phyloP scores from a whole-genome alignment of 23 tunicate genomes.

The Trididemnum nubilum region DNA sequence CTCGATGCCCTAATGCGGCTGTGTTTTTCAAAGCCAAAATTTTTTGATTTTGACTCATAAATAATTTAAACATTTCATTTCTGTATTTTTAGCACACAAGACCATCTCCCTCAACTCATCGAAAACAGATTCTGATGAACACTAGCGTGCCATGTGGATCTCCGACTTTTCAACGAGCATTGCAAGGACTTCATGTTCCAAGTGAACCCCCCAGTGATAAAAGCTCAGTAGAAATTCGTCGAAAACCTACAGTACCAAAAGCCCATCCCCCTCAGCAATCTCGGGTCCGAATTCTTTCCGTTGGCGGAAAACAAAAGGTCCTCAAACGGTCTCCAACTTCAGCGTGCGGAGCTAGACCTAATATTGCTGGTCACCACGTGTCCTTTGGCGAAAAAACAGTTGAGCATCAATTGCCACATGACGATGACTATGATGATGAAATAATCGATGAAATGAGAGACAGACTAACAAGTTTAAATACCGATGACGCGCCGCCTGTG shows the following conservation, averaged over 20 bases:
- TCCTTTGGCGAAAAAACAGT: conserved; percentile 4
- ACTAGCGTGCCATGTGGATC: conserved; percentile 73
- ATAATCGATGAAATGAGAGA: conserved; percentile 36
- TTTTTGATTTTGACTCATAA: too few relatives aligned
- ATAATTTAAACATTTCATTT: too few relatives aligned
- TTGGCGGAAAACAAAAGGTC: conserved; percentile 27
- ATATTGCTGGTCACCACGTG: neutral
- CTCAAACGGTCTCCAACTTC: conserved; percentile 30
- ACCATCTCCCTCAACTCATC: conserved; percentile 18
- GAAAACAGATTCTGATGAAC: conserved; percentile 66
- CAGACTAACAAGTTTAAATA: conserved; percentile 22
- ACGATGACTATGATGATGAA: conserved; percentile 25
- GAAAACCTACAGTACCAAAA: neutral
- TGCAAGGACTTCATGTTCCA: conserved; percentile 47
- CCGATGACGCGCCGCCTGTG: conserved; percentile 9
- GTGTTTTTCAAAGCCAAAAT: too few relatives aligned
- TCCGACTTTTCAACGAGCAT: conserved; percentile 84
- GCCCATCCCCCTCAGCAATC: neutral
- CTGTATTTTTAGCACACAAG: too few relatives aligned
- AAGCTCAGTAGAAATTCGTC: neutral
- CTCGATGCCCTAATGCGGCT: too few relatives aligned
- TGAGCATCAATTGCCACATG: neutral
- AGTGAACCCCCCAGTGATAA: neutral
- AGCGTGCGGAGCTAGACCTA: conserved; percentile 13
- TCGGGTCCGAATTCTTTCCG: conserved; percentile 32